Percentiles rank a stretch among this genome's conserved stretches.
phyloP scores from a whole-genome alignment of 2,113 vertebrate genomes.

The Alaudala cheleensis region DNA sequence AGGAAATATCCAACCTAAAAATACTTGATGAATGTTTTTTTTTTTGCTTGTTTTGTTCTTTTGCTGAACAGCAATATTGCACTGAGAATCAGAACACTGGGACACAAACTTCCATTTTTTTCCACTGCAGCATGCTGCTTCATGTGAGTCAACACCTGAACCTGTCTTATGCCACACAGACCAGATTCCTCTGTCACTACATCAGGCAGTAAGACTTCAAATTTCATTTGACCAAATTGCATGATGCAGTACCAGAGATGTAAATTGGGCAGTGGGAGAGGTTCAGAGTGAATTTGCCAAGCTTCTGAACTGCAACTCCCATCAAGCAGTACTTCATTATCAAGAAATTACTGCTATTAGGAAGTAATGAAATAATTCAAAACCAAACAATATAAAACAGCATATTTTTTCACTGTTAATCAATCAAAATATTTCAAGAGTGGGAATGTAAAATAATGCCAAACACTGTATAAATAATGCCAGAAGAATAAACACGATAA shows the following conservation, averaged over 20 bases:
- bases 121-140: neutral
- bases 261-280: neutral
- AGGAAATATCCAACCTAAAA: neutral
- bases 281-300: neutral
- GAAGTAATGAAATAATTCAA: neutral
- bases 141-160: neutral
- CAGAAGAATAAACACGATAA: neutral
- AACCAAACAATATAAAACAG: neutral
- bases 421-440: neutral
- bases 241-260: neutral
- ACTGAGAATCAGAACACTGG: neutral
- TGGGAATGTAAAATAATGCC: neutral
- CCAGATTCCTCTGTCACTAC: neutral
- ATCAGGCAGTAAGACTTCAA: neutral
- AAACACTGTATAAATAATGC: neutral
- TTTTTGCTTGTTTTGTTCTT: neutral
- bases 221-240: neutral
- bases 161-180: neutral
- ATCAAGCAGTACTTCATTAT: neutral
- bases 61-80: neutral
- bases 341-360: neutral
- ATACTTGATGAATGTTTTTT: neutral
- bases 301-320: neutral
- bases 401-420: neutral
- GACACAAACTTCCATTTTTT: neutral